Evolutionary conservation across 2,888 invertebrate genomes (phyloP), one percentile per base, ranked within the genome.

Genomic region (Mythimna pallens): DNA sequence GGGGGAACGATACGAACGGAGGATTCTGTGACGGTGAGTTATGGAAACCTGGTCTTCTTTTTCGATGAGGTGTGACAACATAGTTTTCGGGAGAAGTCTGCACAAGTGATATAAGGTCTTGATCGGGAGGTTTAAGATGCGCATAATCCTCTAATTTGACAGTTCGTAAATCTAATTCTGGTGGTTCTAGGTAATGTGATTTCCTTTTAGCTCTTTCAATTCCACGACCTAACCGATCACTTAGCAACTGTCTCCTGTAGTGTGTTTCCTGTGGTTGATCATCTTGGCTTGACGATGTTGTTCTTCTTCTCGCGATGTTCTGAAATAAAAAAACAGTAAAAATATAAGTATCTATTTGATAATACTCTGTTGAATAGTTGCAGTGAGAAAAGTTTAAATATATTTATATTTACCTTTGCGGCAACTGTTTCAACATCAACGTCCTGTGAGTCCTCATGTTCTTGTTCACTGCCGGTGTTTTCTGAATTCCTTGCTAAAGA

Each of bases 1-100:
- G 98, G 84, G 97, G 97, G 91, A 98, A 98, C 75, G 98, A 98
- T 82, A 98, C 98, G 90, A 98, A 98, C 55, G 98, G 98, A 78
- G 98, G 98, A 94, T 98, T 98, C 91, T 98, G 98, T 80, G 98
- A 98, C 30, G 98, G 98, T 52, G 98, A 98, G 90, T 98, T 98
- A 92, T 98, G 98, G 89, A 98, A 98, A 66, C 98, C 98, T 1
- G 98, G 98, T 91, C 98, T 96, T 91, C 98, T 96, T 94, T 98
- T 98, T 86, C 98, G 96, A 94, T 98, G 98, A 17, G 98, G 98
- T 50, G 98, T 98, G 34, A 98, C 98, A 58, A 98, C 98, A 89
- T 98, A 98, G 88, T 98, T 98, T 92, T 98, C 98, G 0, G 98
- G 98, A 73, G 98, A 97, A 5, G 96, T 95, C 89, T 97, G 98